Base-by-base conservation (phyloP, 1,140 invertebrate genomes). In the Neodiprion virginianus region DNA sequence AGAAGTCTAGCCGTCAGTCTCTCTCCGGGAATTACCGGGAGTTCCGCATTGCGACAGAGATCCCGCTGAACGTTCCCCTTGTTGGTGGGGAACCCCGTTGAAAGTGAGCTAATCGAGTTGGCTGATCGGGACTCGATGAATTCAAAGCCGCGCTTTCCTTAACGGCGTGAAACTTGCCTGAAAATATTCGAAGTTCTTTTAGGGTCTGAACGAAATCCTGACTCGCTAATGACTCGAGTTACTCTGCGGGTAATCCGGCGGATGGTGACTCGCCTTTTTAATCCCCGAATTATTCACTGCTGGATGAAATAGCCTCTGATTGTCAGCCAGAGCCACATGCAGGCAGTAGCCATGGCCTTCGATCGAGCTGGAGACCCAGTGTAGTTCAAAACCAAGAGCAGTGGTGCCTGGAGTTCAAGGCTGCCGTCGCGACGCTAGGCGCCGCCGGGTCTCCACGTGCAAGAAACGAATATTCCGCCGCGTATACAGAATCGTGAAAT, bases 341-440 rank as follows among this genome's bases (percentile, higher is more conserved):
- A 72, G 73, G 72, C 76, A 3, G 53, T 73, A 82, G 81, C 82
- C 83, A 61, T 81, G 82, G 78, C 83, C 83, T 85, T 85, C 75
- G 53, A 61, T 61, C 53, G 53, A 61, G n/a, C 78, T 72, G 75
- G 75, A 80, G 79, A 79, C 81, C 75, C 77, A 79, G 79, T 81
- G 83, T 72, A 69, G 67, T 40, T 40, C 67, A 23, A 11, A 23
- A 23, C 21, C 67, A 69, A 69, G 67, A 69, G 7, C 40, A 21
- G 21, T 11, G 14, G 23, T 11, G 74, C 75, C 76, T 75, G 68
- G 75, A 78, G 84, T 85, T 86, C 85, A 86, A 86, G 84, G 84
- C 72, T 80, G 67, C 11, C 78, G 79, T 79, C 80, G 79, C 82
- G 74, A 80, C 81, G 73, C 65, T 75, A 17, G 53, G 53, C 53